A percentile compares a stretch with the other conserved stretches of the same genome.
Conservation (phyloP, 2,888 invertebrate species). For the Elegia similella region DNA sequence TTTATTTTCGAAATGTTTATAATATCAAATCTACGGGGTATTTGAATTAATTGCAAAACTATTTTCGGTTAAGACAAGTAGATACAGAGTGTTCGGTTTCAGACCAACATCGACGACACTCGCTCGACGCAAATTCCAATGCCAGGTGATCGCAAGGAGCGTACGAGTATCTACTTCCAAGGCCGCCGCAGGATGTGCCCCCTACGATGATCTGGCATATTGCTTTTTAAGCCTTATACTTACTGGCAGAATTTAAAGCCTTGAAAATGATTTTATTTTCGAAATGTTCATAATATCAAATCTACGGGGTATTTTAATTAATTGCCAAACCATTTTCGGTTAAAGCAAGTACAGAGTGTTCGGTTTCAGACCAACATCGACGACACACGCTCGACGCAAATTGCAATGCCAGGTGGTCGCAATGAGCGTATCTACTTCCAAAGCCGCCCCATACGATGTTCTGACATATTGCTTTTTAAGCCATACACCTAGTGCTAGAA, state of each 20-base stretch:
- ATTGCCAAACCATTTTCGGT: no score
- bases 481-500: no score
- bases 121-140: not conserved
- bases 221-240: no score
- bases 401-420: conserved; percentile 3
- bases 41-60: no score
- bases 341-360: not conserved
- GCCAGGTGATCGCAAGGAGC: conserved; percentile 1
- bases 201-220: no score
- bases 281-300: no score
- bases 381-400: not conserved
- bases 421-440: not conserved
- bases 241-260: no score
- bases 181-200: not conserved
- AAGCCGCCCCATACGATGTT: not conserved
- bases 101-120: not conserved
- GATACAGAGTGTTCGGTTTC: not conserved
- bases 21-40: no score
- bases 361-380: not conserved
- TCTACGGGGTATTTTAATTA: no score
- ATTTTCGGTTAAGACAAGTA: not conserved
- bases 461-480: no score
- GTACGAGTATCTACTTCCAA: not conserved
- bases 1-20: no score
- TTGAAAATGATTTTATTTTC: no score